These are phyloP conservation scores for Petroica traversi DNA, from an alignment of 2,113 vertebrate genomes.

Conservation along the genomic window DNA sequence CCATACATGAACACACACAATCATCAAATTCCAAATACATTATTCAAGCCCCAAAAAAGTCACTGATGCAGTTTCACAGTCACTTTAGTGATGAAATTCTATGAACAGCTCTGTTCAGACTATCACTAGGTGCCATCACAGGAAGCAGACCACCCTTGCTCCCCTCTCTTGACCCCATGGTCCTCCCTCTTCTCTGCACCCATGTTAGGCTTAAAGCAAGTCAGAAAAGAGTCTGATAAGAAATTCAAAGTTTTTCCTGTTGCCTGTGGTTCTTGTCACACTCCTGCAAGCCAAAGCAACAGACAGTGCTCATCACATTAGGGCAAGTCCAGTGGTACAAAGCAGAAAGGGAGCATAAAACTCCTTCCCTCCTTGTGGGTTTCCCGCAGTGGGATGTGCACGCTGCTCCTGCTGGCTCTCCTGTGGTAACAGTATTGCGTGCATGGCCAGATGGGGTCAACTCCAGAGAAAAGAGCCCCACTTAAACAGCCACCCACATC, in stretches of 20 bases:
- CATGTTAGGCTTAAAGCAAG: neutral
- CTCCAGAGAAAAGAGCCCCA: neutral
- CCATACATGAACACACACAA: neutral
- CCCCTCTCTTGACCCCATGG: neutral
- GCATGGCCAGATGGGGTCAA: neutral
- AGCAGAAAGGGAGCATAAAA: neutral
- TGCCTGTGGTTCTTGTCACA: neutral
- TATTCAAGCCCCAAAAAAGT: neutral
- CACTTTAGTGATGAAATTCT: neutral
- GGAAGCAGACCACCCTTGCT: neutral
- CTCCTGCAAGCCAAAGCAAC: neutral
- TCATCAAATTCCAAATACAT: neutral
- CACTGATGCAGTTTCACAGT: neutral
- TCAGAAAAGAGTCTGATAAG: neutral
- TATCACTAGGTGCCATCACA: neutral
- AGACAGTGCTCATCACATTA: neutral
- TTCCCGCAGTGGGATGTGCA: neutral
- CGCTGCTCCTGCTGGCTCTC: neutral
- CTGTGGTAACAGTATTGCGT: neutral
- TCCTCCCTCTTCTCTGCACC: neutral
- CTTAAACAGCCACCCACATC: neutral
- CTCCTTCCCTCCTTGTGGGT: neutral
- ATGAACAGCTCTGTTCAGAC: neutral
- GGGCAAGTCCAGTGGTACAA: rapidly evolving
- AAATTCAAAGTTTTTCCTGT: rapidly evolving